Evolutionary conservation across 2,888 invertebrate species (phyloP).

Genomic region (Lasiommata megera): DNA sequence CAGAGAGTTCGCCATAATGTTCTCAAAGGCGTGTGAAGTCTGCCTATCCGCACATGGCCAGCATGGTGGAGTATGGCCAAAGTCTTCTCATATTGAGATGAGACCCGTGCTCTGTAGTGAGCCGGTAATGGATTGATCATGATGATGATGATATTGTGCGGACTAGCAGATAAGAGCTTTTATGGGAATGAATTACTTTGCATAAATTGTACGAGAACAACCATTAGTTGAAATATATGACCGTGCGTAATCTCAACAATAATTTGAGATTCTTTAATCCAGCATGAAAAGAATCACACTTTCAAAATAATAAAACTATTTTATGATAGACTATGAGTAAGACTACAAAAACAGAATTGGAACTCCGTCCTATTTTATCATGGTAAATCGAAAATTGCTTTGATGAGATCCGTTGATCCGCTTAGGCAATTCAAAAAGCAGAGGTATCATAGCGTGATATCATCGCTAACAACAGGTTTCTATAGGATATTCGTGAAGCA

Average conservation of each 20-base stretch:
- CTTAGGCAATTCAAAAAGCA: conserved; percentile 17
- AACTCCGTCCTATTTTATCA: conserved; percentile 2
- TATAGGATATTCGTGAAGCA: conserved; percentile 22
- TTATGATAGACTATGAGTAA: conserved; percentile 3
- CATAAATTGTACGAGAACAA: no score
- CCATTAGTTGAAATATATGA: conserved; percentile 6
- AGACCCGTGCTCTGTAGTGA: no score
- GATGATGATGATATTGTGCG: no score
- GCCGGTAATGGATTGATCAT: no score
- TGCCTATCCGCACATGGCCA: no score
- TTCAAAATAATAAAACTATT: conserved; percentile 15
- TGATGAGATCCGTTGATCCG: conserved; percentile 11
- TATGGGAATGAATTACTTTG: no score
- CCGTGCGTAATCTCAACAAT: conserved; percentile 10
- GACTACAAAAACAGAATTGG: conserved; percentile 2
- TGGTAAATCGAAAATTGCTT: conserved; percentile 7
- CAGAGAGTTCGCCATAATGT: no score
- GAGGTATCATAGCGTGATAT: conserved; percentile 21
- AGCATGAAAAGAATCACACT: conserved; percentile 22
- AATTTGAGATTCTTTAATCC: conserved; percentile 22
- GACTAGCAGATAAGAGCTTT: no score
- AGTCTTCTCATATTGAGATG: no score
- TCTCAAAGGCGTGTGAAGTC: no score
- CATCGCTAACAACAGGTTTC: conserved; percentile 19
- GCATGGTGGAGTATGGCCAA: no score